Conservation (phyloP, 2,888 invertebrate species). For the Cancer borealis region DNA sequence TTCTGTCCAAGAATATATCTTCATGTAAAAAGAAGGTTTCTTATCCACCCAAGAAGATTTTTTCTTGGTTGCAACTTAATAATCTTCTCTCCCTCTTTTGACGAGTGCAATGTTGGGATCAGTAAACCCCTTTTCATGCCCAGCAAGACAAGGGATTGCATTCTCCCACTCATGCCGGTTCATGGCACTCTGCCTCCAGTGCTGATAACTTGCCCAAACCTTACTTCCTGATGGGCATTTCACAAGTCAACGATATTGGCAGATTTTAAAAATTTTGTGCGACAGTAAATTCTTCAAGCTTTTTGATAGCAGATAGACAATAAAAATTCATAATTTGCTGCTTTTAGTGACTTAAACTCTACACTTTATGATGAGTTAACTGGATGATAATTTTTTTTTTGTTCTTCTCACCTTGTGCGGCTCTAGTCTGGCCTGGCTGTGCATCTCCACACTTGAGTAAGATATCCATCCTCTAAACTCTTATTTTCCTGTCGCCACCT, state of each 20-base stretch:
- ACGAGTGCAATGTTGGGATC: neutral
- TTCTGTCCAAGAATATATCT: neutral
- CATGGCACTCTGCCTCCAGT: neutral
- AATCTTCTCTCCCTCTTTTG: neutral
- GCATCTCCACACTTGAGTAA: slow-evolving; percentile 81
- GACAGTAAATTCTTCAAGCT: slow-evolving; percentile 42
- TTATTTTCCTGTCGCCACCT: slow-evolving; percentile 34
- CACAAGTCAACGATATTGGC: slow-evolving; percentile 55
- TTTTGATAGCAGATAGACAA: slow-evolving; percentile 50
- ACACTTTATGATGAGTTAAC: slow-evolving; percentile 75
- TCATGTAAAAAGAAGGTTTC: neutral
- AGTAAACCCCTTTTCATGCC: neutral
- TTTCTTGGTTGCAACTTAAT: neutral
- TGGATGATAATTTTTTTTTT: slow-evolving; percentile 77
- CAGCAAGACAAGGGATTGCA: neutral
- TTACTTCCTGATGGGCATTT: slow-evolving; percentile 28
- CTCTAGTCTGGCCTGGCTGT: slow-evolving; percentile 80
- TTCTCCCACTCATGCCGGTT: neutral
- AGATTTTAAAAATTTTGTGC: slow-evolving; percentile 54
- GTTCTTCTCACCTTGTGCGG: slow-evolving; percentile 77
- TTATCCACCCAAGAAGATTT: neutral
- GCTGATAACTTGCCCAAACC: neutral
- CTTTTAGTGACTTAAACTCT: slow-evolving; percentile 70
- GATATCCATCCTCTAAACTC: slow-evolving; percentile 74
- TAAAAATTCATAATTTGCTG: slow-evolving; percentile 60